phyloP scores from a whole-genome alignment of 2,113 vertebrate species.

The Nansenia antarctica region DNA sequence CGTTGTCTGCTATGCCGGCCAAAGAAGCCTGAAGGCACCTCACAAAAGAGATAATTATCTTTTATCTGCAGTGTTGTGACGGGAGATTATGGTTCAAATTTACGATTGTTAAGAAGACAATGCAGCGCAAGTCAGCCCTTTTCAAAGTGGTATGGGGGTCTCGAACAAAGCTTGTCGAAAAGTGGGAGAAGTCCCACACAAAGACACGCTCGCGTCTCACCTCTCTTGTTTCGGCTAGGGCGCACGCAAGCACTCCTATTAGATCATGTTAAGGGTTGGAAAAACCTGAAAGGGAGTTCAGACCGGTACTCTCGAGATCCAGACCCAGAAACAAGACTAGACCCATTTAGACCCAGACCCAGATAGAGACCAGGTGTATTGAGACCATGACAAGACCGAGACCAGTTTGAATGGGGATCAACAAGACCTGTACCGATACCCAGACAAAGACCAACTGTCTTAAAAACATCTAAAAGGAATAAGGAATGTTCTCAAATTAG shows the following conservation, averaged over 20 bases:
- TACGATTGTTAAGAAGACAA: conserved; percentile 81
- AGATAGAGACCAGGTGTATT: too few species aligned
- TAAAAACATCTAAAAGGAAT: too few species aligned
- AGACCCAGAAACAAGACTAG: too few species aligned
- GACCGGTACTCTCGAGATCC: too few species aligned
- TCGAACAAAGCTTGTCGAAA: conserved; percentile 39
- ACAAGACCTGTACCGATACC: too few species aligned
- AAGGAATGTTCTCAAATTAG: too few species aligned
- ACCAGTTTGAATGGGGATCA: too few species aligned
- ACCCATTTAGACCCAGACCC: too few species aligned
- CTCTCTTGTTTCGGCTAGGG: conserved; percentile 51
- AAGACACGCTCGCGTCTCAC: conserved; percentile 51
- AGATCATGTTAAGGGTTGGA: not conserved
- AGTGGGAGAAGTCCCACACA: conserved; percentile 68
- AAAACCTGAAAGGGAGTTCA: too few species aligned
- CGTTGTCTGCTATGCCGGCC: conserved; percentile 67
- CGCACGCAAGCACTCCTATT: not conserved
- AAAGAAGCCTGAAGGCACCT: conserved; percentile 71
- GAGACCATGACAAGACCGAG: too few species aligned
- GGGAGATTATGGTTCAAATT: conserved; percentile 81
- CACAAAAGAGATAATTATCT: conserved; percentile 80
- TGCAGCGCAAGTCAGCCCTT: conserved; percentile 58
- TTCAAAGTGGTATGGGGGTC: conserved; percentile 63
- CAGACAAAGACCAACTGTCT: too few species aligned
- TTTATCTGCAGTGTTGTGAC: conserved; percentile 80